Conservation (phyloP, 2,113 vertebrate genomes). For the Porphyrio hochstetteri region DNA sequence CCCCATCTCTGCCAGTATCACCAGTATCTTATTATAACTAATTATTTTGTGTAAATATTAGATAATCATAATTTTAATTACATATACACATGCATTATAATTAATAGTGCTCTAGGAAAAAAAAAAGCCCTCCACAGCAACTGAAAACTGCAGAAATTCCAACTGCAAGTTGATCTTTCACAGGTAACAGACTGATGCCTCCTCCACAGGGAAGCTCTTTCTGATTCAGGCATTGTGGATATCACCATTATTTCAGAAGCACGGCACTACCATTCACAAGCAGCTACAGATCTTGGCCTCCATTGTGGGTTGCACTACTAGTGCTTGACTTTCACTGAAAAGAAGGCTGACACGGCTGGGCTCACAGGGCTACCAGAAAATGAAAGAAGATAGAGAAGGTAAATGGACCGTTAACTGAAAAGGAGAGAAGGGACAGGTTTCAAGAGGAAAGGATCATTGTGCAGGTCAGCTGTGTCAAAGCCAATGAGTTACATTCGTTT, state of each 20-base stretch:
- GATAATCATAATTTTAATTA: neutral
- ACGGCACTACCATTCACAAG: neutral
- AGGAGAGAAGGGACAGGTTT: neutral
- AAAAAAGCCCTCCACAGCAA: neutral
- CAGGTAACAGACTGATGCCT: neutral
- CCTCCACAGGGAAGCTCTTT: neutral
- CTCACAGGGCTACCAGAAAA: neutral
- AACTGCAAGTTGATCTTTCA: neutral
- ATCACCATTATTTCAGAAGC: neutral
- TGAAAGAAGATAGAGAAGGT: neutral
- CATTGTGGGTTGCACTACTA: neutral
- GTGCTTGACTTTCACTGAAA: neutral
- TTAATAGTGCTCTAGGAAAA: neutral
- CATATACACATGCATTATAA: fast-evolving
- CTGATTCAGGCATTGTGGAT: neutral
- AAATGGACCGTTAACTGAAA: neutral
- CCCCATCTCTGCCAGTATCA: neutral
- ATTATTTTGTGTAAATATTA: neutral
- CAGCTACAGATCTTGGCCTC: neutral
- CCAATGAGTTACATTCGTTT: neutral
- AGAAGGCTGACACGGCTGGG: neutral
- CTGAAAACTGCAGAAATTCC: neutral
- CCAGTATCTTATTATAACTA: neutral
- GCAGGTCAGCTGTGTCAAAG: neutral
- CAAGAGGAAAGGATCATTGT: neutral